A percentile compares a stretch with the other conserved stretches of the same genome.
These are phyloP conservation scores for Machaerirhynchus nigripectus DNA, from an alignment of 2,113 vertebrate species.

Conservation along the genomic window DNA sequence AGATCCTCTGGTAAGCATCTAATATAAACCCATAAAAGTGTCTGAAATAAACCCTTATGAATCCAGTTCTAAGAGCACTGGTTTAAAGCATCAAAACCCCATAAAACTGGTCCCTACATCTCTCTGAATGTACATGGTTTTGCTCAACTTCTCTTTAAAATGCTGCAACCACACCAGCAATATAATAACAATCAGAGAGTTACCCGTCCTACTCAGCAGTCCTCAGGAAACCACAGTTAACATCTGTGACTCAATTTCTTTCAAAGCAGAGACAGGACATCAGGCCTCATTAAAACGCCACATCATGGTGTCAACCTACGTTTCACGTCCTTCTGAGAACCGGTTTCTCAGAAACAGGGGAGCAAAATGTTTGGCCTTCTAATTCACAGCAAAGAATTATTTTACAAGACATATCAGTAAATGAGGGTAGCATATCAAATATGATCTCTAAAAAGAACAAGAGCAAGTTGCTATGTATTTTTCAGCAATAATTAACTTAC, in stretches of 20 bases:
- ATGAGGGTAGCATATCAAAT: conserved; percentile 6
- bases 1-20: neutral
- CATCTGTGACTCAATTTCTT: neutral
- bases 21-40: neutral
- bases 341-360: conserved; percentile 13
- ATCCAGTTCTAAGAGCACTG: neutral
- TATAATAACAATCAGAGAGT: neutral
- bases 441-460: neutral
- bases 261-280: neutral
- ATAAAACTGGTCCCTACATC: neutral
- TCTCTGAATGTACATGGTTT: neutral
- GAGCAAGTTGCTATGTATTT: conserved; percentile 59
- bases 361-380: neutral
- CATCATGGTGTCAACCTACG: neutral
- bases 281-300: neutral
- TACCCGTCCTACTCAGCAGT: neutral
- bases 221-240: neutral
- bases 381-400: neutral
- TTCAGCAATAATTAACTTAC: conserved; percentile 61
- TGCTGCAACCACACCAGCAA: neutral
- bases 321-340: neutral
- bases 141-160: neutral
- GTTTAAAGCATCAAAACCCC: neutral
- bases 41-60: neutral
- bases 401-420: conserved; percentile 28